These are phyloP conservation scores for Piprites chloris DNA, from an alignment of 2,113 vertebrate genomes.

Conservation along the genomic window DNA sequence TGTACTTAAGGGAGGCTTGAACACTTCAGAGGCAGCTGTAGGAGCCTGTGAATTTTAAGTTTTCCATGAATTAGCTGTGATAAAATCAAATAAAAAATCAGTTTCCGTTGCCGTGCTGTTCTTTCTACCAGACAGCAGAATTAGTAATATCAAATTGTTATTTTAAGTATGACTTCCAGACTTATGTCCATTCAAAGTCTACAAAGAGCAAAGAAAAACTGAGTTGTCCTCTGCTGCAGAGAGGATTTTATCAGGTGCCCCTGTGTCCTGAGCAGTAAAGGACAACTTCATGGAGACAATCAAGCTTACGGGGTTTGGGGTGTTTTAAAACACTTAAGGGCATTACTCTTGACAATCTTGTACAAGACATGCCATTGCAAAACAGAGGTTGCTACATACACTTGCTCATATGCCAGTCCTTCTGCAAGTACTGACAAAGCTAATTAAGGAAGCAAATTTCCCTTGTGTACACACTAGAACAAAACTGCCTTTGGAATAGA, in stretches of 20 bases:
- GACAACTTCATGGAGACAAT: neutral
- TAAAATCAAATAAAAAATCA: neutral
- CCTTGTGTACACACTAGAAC: neutral
- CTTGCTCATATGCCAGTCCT: neutral
- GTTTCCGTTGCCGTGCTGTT: neutral
- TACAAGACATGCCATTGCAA: neutral
- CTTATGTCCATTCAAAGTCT: neutral
- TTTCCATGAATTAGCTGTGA: neutral
- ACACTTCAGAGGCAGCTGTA: neutral
- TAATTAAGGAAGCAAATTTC: constrained; percentile 15
- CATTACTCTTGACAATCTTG: neutral
- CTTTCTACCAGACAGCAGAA: neutral
- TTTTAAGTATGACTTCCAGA: neutral
- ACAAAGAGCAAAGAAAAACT: neutral
- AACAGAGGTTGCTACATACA: neutral
- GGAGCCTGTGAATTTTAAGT: neutral
- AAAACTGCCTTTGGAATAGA: neutral
- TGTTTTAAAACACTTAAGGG: neutral
- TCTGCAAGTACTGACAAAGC: neutral
- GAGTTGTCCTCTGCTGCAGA: neutral
- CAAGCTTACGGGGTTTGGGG: neutral
- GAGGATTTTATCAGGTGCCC: neutral
- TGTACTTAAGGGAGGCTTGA: neutral
- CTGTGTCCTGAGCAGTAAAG: fast-evolving
- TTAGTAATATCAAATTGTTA: neutral